phyloP scores from a whole-genome alignment of 2,797 vertebrate genomes.

The Staurois parvus region DNA sequence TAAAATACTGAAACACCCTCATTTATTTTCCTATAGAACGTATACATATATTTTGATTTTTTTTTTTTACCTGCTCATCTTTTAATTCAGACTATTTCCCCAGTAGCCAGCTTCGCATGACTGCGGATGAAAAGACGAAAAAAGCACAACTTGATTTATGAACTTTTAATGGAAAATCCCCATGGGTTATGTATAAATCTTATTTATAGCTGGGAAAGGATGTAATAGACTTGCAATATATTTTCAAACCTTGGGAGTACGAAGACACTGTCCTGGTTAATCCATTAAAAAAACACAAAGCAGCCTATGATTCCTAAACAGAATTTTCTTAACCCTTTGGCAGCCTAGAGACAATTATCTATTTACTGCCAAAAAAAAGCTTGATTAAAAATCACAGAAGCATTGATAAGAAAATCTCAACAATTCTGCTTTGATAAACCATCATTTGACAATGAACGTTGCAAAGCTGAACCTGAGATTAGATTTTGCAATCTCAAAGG shows the following conservation, averaged over 20 bases:
- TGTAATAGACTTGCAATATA: slow-evolving; percentile 76
- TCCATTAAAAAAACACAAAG: slow-evolving; percentile 70
- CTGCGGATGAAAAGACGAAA: slow-evolving; percentile 72
- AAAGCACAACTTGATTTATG: slow-evolving; percentile 75
- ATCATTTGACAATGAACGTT: too few species aligned
- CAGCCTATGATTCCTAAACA: slow-evolving; percentile 49
- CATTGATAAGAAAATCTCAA: too few species aligned
- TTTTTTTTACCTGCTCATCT: slow-evolving; percentile 49
- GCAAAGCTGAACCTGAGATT: too few species aligned
- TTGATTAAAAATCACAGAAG: too few species aligned
- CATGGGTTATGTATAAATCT: slow-evolving; percentile 77
- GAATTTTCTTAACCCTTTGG: slow-evolving; percentile 46
- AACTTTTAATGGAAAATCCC: slow-evolving; percentile 79
- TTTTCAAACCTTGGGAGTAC: slow-evolving; percentile 68
- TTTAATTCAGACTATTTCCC: slow-evolving; percentile 65
- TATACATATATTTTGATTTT: slow-evolving; percentile 19
- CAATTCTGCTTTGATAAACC: too few species aligned
- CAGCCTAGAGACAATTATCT: not conserved
- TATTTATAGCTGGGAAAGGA: slow-evolving; percentile 76
- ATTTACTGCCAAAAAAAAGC: too few species aligned
- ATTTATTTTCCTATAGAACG: slow-evolving; percentile 33
- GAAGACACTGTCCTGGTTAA: slow-evolving; percentile 73
- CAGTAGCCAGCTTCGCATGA: slow-evolving; percentile 66
- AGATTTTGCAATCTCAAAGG: too few species aligned
- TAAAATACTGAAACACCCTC: slow-evolving; percentile 26